Evolutionary conservation across 1,140 invertebrate species (phyloP), one percentile per base, ranked within the genome.

Genomic region (Scaptodrosophila lebanonensis): DNA sequence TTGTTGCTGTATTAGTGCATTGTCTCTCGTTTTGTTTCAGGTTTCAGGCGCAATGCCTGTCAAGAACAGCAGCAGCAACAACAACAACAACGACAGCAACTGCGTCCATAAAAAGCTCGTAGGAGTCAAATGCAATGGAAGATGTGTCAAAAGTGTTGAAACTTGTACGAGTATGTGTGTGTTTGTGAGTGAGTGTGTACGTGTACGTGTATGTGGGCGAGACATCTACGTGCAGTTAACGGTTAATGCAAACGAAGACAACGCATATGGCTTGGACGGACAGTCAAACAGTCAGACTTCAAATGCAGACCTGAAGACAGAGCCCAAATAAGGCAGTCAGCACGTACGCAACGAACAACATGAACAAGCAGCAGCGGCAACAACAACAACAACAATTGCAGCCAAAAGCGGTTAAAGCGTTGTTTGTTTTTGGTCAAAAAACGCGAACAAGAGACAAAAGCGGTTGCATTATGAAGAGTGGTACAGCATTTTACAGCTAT

Each of bases 1-100:
- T 36, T 54, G 64, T 65, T 47, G 62, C 59, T 71, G 70, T n/a
- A n/a, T 51, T 62, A 50, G 58, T 69, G 67, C 67, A 79, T 82
- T 73, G 75, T 69, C 75, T 82, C 54, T 61, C 57, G 70, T 82
- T 79, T 82, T 82, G 75, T 82, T 82, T 79, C 75, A 79, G 75
- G 75, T 79, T 79, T 79, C 75, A 82, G 75, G 61, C 73, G 75
- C 67, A 82, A n/a, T n/a, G n/a, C n/a, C n/a, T 70, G 75, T 56
- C 75, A 79, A 82, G 75, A 79, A 82, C 69, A 66, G 68, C n/a
- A n/a, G n/a, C n/a, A 64, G 68, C 75, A 79, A 62, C 61, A 72
- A 66, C 71, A 67, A 60, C 49, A 29, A 69, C 69, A n/a, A 75
- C 66, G 58, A 64, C 60, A 64, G 49, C 49, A n/a, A n/a, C n/a